phyloP scores from a whole-genome alignment of 2,888 invertebrate species.

The Spialia ferax region DNA sequence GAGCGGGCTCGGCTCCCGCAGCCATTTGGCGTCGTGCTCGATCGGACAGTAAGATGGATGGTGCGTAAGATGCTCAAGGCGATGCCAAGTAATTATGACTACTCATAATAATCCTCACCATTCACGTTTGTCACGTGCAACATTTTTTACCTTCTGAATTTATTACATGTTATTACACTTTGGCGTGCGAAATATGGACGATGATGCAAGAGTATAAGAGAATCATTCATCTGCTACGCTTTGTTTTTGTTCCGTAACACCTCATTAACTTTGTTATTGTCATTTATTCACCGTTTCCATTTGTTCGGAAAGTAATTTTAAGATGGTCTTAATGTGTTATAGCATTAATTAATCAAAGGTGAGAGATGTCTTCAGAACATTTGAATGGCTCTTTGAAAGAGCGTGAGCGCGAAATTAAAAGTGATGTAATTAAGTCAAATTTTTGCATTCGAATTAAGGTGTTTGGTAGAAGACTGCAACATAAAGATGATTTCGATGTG shows the following conservation, averaged over 20 bases:
- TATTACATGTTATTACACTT: constrained; percentile 34
- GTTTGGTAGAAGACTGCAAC: not conserved
- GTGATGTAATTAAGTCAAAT: constrained; percentile 17
- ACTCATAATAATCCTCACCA: constrained; percentile 47
- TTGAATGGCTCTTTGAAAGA: not conserved
- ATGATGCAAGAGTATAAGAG: constrained; percentile 10
- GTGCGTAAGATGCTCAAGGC: constrained; percentile 49
- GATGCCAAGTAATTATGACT: constrained; percentile 61
- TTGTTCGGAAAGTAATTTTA: constrained; percentile 26
- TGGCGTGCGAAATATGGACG: constrained; percentile 17
- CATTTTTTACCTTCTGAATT: constrained; percentile 35
- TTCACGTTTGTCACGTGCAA: constrained; percentile 34
- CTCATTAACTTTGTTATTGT: constrained; percentile 27
- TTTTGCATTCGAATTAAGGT: not conserved
- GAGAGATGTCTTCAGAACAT: constrained; percentile 2
- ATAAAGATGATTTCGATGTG: constrained; percentile 7
- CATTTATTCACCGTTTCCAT: constrained; percentile 11
- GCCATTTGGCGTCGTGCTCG: constrained; percentile 40
- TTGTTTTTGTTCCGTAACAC: constrained; percentile 18
- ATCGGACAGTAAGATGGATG: constrained; percentile 30
- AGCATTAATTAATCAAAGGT: constrained; percentile 10
- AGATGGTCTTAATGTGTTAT: constrained; percentile 12
- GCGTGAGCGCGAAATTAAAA: constrained; percentile 8
- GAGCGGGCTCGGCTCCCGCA: constrained; percentile 3
- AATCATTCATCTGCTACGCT: constrained; percentile 17